Evolutionary conservation across 2,797 vertebrate species (phyloP), one percentile per base, ranked within the genome.

Genomic region (Lates japonicus): DNA sequence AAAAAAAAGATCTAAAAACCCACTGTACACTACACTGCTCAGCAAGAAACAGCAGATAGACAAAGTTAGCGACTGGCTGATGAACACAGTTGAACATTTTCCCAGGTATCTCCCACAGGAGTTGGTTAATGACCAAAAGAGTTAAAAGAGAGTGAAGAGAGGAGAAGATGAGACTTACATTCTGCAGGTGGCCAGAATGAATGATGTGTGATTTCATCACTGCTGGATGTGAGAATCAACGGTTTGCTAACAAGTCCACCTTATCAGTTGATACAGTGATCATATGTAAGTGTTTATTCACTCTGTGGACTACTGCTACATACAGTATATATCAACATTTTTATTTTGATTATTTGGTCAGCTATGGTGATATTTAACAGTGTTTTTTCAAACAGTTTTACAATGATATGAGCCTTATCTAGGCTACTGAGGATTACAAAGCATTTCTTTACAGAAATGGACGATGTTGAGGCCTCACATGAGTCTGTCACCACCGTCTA

Each of bases 401-500:
- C 12, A 31, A 17, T 20, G 2, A 33, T 46, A 17, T 37, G 12
- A 46, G 14, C 33, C 46, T 67, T 11, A n/a, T 51, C n/a, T 51
- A 39, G 2, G 55, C 22, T 37, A 39, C 58, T 70, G 41, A 67
- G 13, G n/a, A 29, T 44, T 17, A 63, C 44, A 60, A 31, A 49
- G 33, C 16, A 17, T 54, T 63, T 35, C 41, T 54, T 52, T n/a
- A 19, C 35, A 67, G 33, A 54, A 48, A 35, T 63, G 74, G 69
- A 52, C 63, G n/a, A n/a, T n/a, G n/a, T n/a, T n/a, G n/a, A n/a
- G n/a, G n/a, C n/a, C n/a, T n/a, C n/a, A n/a, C n/a, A n/a, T n/a
- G n/a, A n/a, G n/a, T n/a, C n/a, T n/a, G n/a, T n/a, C n/a, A n/a
- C n/a, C n/a, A n/a, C n/a, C n/a, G n/a, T n/a, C n/a, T n/a, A n/a